Evolutionary conservation across 1,140 invertebrate species (phyloP).

Genomic region (Alviniconcha marisindica): DNA sequence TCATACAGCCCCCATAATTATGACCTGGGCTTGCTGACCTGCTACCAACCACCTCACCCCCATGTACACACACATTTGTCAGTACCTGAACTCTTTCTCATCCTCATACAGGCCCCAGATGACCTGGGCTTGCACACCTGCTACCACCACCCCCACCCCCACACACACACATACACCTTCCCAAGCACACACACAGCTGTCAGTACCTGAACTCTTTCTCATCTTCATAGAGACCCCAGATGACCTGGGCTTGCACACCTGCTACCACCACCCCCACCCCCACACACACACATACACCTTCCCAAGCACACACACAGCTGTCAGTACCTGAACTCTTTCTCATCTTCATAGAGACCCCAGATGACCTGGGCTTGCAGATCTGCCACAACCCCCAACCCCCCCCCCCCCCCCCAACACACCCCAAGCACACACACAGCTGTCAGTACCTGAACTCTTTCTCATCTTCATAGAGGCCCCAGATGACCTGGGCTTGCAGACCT

Average conservation of each 20-base stretch:
- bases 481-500: conserved; percentile 94
- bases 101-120: conserved; percentile 89
- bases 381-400: too few species aligned
- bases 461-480: conserved; percentile 89
- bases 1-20: conserved; percentile 90
- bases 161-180: too few species aligned
- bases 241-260: conserved; percentile 94
- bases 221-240: conserved; percentile 89
- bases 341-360: conserved; percentile 88
- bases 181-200: too few species aligned
- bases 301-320: not conserved
- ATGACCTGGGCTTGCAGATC: conserved; percentile 95
- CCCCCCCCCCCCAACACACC: too few species aligned
- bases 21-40: conserved; percentile 94
- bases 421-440: not conserved
- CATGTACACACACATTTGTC: too few species aligned
- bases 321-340: conserved; percentile 75
- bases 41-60: too few species aligned
- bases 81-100: conserved; percentile 76
- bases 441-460: conserved; percentile 75
- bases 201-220: conserved; percentile 76
- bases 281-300: too few species aligned
- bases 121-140: conserved; percentile 95
- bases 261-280: too few species aligned
- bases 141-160: too few species aligned